Conservation (phyloP, 2,113 vertebrate species). For the human (Homo sapiens) region DNA sequence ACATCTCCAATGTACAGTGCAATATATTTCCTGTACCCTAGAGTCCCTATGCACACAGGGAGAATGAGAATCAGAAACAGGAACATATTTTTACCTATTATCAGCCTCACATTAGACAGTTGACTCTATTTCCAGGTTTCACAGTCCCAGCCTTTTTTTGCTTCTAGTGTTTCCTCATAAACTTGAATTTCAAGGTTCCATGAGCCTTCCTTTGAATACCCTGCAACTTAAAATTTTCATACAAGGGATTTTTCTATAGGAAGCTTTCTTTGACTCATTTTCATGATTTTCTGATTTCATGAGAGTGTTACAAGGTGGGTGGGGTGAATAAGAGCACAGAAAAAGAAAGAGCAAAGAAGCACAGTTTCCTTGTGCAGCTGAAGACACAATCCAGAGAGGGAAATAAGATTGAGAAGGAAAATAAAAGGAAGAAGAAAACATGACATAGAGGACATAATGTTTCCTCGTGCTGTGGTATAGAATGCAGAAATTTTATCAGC, state of each 20-base stretch:
- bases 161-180: background rate
- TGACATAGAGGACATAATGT: fast-evolving
- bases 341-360: background rate
- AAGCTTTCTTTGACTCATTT: background rate
- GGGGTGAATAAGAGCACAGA: background rate
- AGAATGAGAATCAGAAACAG: background rate
- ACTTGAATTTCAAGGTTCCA: background rate
- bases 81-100: background rate
- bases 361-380: background rate
- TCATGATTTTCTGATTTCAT: background rate
- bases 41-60: no score
- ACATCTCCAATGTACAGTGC: background rate
- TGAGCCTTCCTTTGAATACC: background rate
- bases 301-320: no score
- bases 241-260: background rate
- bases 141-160: background rate
- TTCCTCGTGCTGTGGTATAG: background rate
- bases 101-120: background rate
- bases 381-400: background rate
- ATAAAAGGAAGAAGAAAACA: background rate
- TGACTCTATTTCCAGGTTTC: background rate
- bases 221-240: background rate
- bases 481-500: background rate
- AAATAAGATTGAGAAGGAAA: background rate
- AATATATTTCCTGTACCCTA: background rate